Evolutionary conservation across 1,140 invertebrate genomes (phyloP), one percentile per base, ranked within the genome.

Genomic region (Manduca sexta): DNA sequence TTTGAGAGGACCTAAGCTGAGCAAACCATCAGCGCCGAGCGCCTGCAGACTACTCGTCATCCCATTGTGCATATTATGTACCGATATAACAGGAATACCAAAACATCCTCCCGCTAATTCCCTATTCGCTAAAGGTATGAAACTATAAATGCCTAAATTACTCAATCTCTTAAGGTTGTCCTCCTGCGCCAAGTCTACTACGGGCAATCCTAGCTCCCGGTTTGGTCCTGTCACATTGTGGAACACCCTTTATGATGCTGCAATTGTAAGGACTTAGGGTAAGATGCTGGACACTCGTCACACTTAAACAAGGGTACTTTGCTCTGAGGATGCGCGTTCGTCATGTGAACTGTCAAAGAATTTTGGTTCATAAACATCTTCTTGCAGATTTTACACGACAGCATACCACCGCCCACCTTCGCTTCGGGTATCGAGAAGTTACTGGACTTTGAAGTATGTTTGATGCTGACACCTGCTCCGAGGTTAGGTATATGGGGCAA

Each of bases 391-490:
- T 68, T 78, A 60, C 84, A 86, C 0, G 71, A 49, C n/a, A 67
- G 41, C 71, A 81, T 74, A 6, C 74, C 74, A 17, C 74, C 61
- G 0, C 83, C 84, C 0, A 81, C 69, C 26, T 76, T 80, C 2
- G 84, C 82, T 59, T 86, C 84, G 0, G 83, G 84, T 56, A 86
- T 78, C n/a, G 74, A 74, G 56, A 87, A 87, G 44, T 60, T 83
- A 29, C 74, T 81, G 0, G 77, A 71, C 50, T 71, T 76, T 0
- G 78, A 78, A 3, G 83, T 75, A 34, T 85, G 79, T 44, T 86
- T 86, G 42, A 94, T 93, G 53, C 92, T 93, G 37, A 93, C 91
- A 16, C 91, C 91, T 7, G 91, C 90, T 46, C 92, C 92, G 0
- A 93, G 75, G 74, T 92, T 93, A n/a, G 89, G 87, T 15, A 87